Evolutionary conservation across 2,113 vertebrate species (phyloP), one percentile per base, ranked within the genome.

Genomic region (Heterotis niloticus): DNA sequence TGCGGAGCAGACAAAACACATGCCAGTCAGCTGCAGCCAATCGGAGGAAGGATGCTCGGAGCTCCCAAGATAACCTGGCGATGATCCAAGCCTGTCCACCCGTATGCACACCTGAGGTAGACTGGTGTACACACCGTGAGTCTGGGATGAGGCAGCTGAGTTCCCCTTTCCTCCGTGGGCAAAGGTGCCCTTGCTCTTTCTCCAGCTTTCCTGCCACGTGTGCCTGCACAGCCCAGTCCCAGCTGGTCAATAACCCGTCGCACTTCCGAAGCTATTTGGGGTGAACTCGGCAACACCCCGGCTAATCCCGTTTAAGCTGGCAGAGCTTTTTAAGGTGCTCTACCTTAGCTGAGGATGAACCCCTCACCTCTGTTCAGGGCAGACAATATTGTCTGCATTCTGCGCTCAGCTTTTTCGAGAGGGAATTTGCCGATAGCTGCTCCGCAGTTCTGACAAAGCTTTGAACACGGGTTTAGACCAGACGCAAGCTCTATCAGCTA

Each of bases 181-280:
- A 75, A 88, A 85, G 89, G 91, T 92, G 90, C 90, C 90, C 88
- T 93, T 91, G 91, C 91, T 88, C 85, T 83, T 86, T 88, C 77
- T 79, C 80, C 23, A 80, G 34, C 66, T 86, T 80, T 84, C 88
- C 84, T 86, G 87, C 85, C 75, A 82, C 70, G 75, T 82, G 78
- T 79, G 84, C 80, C 86, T 84, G 83, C 87, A 88, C 82, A n/a
- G 28, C 71, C 89, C 86, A 89, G 85, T 86, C 87, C 88, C 89
- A 87, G 83, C 83, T 87, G 89, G 92, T 93, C 92, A 90, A 93
- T 93, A 93, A 92, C 89, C 92, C 89, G 93, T 93, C 92, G 91
- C 85, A 88, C 89, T 85, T 88, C 81, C 86, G 83, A 88, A 91
- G 88, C 88, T 81, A 64, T 85, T 83, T 75, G 81, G 90, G 92